Evolutionary conservation across 2,113 vertebrate species (phyloP), one percentile per base, ranked within the genome.

Genomic region (Parotia lawesii): DNA sequence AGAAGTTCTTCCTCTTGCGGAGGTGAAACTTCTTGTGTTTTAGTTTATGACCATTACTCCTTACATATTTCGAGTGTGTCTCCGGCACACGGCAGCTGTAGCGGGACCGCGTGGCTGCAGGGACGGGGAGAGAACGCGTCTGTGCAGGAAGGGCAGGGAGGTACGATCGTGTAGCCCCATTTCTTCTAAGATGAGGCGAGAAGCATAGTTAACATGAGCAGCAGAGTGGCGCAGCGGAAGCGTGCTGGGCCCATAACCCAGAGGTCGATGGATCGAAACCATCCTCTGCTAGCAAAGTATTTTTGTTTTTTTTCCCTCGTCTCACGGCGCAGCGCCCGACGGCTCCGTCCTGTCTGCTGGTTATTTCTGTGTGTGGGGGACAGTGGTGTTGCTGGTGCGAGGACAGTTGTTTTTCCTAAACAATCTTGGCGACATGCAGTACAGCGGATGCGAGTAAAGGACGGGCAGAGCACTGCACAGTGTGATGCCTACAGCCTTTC

Each of bases 61-160:
- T 8, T 5, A 15, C 11, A 0, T 24, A 9, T 51, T 28, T 16
- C 12, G 44, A 2, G 51, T 4, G 21, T 15, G 3, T 21, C 12
- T 37, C 7, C 15, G 12, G 58, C 8, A 2, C 31, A 4, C 12
- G 35, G 50, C 42, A 3, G 42, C 25, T 48, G 42, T 5, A 2
- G 35, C 40, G 21, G 40, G 20, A 1, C n/a, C 13, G 20, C 16
- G 44, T 10, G 62, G 62, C 42, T 15, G 35, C 19, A 1, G 60
- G 24, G 42, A 2, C 13, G 4, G 25, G 24, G 29, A 11, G 10
- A 5, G 16, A 3, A 2, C 12, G 0, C 1, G 1, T 4, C 3
- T 8, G 1, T 10, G 0, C 0, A 0, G 0, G 1, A 0, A 0
- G 0, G 5, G 6, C 0, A 1, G 0, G 0, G 5, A 1, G 3